phyloP scores from a whole-genome alignment of 2,113 vertebrate species.

The Smithornis capensis region DNA sequence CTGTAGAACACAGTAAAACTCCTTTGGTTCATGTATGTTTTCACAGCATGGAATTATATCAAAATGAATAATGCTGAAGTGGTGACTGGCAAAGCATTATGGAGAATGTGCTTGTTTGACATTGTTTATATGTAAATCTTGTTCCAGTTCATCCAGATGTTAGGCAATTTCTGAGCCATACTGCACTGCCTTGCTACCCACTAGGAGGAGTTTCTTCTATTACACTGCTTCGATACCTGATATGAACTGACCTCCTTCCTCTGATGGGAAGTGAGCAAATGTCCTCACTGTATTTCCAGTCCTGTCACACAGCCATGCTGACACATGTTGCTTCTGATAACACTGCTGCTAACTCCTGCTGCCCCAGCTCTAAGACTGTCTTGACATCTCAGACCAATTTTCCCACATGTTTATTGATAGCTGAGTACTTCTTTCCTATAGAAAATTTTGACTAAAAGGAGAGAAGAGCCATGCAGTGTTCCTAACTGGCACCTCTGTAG shows the following conservation, averaged over 20 bases:
- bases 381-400: background rate
- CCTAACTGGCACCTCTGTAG: background rate
- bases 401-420: accelerated
- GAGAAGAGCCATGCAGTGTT: background rate
- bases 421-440: background rate
- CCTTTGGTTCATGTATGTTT: constrained; percentile 22
- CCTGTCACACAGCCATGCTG: background rate
- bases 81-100: constrained; percentile 57
- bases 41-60: constrained; percentile 34
- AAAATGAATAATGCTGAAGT: constrained; percentile 57
- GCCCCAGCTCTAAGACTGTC: background rate
- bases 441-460: background rate
- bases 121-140: constrained; percentile 69
- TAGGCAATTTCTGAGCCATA: constrained; percentile 24
- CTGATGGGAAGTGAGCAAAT: background rate
- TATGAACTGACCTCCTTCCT: background rate
- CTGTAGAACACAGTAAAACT: background rate
- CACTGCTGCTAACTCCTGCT: background rate
- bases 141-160: constrained; percentile 35
- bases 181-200: background rate
- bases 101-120: constrained; percentile 16
- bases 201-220: background rate
- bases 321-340: background rate
- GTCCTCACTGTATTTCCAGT: background rate
- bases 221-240: background rate